phyloP scores from a whole-genome alignment of 2,888 invertebrate species.

The Chelonus formosanus region DNA sequence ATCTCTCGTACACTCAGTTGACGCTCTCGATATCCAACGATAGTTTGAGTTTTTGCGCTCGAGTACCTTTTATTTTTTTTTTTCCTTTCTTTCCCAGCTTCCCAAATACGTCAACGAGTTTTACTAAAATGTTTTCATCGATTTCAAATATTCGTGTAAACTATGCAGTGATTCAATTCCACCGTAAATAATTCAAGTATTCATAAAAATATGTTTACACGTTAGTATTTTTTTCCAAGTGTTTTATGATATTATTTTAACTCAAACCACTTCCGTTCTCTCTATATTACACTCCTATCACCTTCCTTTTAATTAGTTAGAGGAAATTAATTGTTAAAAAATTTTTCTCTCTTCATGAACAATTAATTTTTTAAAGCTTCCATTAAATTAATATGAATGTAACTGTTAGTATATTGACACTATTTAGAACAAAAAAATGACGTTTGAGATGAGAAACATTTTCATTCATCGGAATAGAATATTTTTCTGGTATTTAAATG shows the following conservation, averaged over 20 bases:
- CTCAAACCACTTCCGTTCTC: constrained; percentile 58
- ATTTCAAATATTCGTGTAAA: constrained; percentile 11
- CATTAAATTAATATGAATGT: too few relatives aligned
- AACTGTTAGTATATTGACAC: too few relatives aligned
- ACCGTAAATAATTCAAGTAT: constrained; percentile 11
- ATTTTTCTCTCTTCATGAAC: too few relatives aligned
- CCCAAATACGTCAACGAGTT: constrained; percentile 12
- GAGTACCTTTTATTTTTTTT: constrained; percentile 19
- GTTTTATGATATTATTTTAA: background rate
- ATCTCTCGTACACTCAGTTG: constrained; percentile 34
- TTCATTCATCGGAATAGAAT: too few relatives aligned
- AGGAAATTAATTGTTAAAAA: background rate
- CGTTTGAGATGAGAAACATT: too few relatives aligned
- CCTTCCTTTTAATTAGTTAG: constrained; percentile 45
- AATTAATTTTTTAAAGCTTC: too few relatives aligned
- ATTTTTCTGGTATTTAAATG: too few relatives aligned
- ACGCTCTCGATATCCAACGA: constrained; percentile 18
- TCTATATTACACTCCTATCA: constrained; percentile 47
- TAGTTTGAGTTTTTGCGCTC: constrained; percentile 5
- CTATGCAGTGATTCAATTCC: constrained; percentile 10
- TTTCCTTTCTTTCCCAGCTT: constrained; percentile 1
- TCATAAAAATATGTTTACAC: constrained; percentile 4
- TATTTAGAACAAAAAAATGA: too few relatives aligned
- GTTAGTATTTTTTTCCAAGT: background rate
- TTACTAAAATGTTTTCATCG: constrained; percentile 16